Evolutionary conservation across 2,888 invertebrate species (phyloP).

Genomic region (Erpobdella octoculata): DNA sequence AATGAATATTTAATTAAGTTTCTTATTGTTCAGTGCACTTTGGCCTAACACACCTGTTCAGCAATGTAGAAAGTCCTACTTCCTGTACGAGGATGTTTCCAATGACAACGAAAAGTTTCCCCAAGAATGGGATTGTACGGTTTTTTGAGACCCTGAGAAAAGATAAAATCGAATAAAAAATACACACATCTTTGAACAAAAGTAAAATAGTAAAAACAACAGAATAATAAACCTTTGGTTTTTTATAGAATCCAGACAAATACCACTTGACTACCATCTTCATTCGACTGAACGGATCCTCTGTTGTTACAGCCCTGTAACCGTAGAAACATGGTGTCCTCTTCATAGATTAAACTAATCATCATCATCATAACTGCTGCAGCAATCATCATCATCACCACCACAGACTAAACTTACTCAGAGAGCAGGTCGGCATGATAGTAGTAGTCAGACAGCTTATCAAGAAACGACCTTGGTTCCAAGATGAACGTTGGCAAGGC

Average conservation of each 20-base stretch:
- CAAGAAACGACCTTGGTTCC: slow-evolving; percentile 84
- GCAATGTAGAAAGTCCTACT: slow-evolving; percentile 82
- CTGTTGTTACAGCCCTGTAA: slow-evolving; percentile 63
- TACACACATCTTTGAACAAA: no score
- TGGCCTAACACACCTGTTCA: slow-evolving; percentile 70
- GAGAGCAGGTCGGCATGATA: slow-evolving; percentile 83
- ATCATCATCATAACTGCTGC: neutral
- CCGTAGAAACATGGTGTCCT: neutral
- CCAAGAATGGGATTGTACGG: slow-evolving; percentile 91
- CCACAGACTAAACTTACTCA: slow-evolving; percentile 58
- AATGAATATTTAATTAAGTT: no score
- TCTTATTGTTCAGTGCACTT: no score
- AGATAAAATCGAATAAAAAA: neutral
- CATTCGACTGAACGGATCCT: slow-evolving; percentile 83
- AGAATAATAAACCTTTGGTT: slow-evolving; percentile 62
- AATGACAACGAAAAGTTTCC: slow-evolving; percentile 82
- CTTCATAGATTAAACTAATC: neutral
- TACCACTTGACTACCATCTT: slow-evolving; percentile 80
- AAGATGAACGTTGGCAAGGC: slow-evolving; percentile 87
- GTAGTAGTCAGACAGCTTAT: slow-evolving; percentile 84
- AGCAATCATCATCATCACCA: neutral
- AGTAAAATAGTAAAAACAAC: neutral
- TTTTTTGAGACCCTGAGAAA: slow-evolving; percentile 71
- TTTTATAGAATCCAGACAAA: slow-evolving; percentile 82
- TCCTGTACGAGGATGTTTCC: slow-evolving; percentile 69